Percentiles rank a stretch among this genome's conserved stretches.
Evolutionary conservation across 2,888 invertebrate species (phyloP).

Genomic region (Himalopsyche japonica): DNA sequence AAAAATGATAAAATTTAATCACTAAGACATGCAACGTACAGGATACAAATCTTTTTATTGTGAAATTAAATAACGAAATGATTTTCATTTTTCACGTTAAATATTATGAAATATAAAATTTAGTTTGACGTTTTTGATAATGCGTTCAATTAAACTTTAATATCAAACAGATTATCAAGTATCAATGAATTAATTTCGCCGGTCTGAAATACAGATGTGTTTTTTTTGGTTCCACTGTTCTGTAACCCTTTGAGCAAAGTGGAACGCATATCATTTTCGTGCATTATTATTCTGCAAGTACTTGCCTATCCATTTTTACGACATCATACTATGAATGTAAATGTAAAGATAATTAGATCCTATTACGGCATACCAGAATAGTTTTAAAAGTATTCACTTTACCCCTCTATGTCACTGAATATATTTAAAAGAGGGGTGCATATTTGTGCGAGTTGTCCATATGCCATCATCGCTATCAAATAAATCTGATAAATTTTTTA

Average conservation of each 20-base stretch:
- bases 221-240: background rate
- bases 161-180: too few relatives aligned
- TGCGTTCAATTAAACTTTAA: too few relatives aligned
- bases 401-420: slow-evolving; percentile 8
- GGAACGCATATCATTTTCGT: background rate
- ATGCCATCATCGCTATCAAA: slow-evolving; percentile 18
- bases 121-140: too few relatives aligned
- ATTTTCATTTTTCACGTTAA: too few relatives aligned
- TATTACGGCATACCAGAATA: slow-evolving; percentile 17
- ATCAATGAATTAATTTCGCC: too few relatives aligned
- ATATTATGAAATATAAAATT: too few relatives aligned
- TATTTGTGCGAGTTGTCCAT: background rate
- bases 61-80: too few relatives aligned
- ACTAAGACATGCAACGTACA: too few relatives aligned
- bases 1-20: too few relatives aligned
- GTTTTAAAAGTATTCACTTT: slow-evolving; percentile 20
- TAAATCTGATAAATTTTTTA: background rate
- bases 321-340: slow-evolving; percentile 1
- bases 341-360: slow-evolving; percentile 25
- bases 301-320: background rate
- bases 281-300: background rate
- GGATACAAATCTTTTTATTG: too few relatives aligned
- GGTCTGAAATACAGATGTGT: too few relatives aligned
- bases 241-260: background rate
- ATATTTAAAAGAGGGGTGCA: background rate